Conservation (phyloP, 2,888 invertebrate species). For the Heliconius ethilla region DNA sequence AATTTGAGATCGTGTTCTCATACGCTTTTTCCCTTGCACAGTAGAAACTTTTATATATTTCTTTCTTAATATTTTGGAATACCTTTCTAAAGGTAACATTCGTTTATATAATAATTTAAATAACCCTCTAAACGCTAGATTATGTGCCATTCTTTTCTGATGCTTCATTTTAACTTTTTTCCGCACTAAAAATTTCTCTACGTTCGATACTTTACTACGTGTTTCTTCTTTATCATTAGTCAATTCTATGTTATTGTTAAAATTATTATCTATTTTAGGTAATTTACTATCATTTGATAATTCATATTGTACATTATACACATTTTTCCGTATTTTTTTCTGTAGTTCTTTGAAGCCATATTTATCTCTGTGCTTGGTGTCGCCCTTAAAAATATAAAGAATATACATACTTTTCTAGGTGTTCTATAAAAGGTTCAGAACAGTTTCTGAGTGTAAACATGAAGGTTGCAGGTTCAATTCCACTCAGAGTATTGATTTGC, state of each 20-base stretch:
- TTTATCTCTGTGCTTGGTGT: not conserved
- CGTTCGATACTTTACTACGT: not conserved
- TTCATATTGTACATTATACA: not conserved
- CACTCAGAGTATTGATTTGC: not conserved
- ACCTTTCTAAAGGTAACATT: not conserved
- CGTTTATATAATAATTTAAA: not conserved
- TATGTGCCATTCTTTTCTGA: not conserved
- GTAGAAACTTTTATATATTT: slow-evolving; percentile 10
- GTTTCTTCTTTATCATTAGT: not conserved
- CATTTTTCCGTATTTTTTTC: not conserved
- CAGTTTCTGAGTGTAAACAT: not conserved
- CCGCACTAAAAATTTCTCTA: not conserved
- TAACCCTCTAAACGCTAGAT: not conserved
- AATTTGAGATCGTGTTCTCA: not conserved
- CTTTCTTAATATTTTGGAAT: not conserved
- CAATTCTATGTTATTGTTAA: not conserved
- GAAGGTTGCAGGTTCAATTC: not conserved
- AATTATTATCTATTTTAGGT: not conserved
- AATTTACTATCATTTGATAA: not conserved
- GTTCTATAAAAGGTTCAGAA: not conserved
- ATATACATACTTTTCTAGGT: not conserved
- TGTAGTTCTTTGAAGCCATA: not conserved
- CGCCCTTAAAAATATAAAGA: not conserved
- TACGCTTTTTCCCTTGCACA: not conserved
- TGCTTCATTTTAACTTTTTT: slow-evolving; percentile 14